Conservation (phyloP, 2,888 invertebrate species). For the Timandra comae region DNA sequence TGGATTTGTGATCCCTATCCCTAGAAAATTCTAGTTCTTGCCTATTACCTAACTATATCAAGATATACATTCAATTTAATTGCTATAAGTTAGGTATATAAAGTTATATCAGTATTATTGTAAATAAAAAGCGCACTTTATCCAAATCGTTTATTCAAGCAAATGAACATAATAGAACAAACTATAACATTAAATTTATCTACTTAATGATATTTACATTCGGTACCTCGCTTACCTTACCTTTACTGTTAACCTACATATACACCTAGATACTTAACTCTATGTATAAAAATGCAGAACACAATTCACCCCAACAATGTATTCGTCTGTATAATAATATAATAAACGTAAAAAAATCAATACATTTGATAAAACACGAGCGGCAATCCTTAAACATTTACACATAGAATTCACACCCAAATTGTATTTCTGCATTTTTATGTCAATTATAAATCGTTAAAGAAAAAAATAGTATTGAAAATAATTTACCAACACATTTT, state of each 20-base stretch:
- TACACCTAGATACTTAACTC: constrained; percentile 61
- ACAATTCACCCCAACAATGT: constrained; percentile 34
- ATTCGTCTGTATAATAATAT: constrained; percentile 24
- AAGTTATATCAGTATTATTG: too few relatives aligned
- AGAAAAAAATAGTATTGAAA: constrained; percentile 46
- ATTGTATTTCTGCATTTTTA: constrained; percentile 64
- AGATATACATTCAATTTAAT: too few relatives aligned
- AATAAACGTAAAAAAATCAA: constrained; percentile 22
- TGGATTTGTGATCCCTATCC: too few relatives aligned
- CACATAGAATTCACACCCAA: constrained; percentile 31
- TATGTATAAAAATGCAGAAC: constrained; percentile 61
- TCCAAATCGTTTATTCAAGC: constrained; percentile 77
- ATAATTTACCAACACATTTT: constrained; percentile 37
- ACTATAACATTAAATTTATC: constrained; percentile 77
- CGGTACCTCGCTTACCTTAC: constrained; percentile 65
- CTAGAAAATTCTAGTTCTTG: too few relatives aligned
- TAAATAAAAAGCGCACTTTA: constrained; percentile 54
- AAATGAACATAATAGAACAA: constrained; percentile 77
- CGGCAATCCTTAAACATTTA: constrained; percentile 18
- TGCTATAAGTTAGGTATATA: too few relatives aligned
- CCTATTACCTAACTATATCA: too few relatives aligned
- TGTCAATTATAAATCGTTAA: constrained; percentile 48
- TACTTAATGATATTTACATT: constrained; percentile 77
- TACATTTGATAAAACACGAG: constrained; percentile 22
- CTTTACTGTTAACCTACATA: constrained; percentile 53